Evolutionary conservation across 2,113 vertebrate species (phyloP), one percentile per base, ranked within the genome.

Genomic region (Callaeas wilsoni): DNA sequence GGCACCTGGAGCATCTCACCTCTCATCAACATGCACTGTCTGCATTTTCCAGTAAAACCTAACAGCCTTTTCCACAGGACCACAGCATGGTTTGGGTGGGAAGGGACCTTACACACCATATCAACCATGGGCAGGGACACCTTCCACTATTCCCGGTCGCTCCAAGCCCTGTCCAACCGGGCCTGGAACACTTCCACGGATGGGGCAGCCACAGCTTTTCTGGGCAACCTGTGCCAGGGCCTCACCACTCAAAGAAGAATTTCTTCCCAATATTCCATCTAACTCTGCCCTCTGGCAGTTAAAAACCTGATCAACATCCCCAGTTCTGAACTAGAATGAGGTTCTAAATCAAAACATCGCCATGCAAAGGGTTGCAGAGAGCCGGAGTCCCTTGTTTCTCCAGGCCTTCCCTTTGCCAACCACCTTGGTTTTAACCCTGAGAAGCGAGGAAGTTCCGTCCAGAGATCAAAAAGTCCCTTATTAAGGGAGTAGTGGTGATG

Each of bases 71-170:
- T 46, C 33, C 64, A 41, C 0, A 35, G 26, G 9, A 56, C 16
- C 67, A 26, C 4, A 49, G 63, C 41, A 29, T 16, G 10, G 4
- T n/a, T 56, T 77, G 23, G 18, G 10, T 26, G 44, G 37, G 14
- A 84, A 91, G 11, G 5, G 10, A 22, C 30, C 21, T 57, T 23
- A 33, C 47, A 64, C 10, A 9, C 2, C 26, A n/a, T 1, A 12
- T 1, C 7, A 8, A 4, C 26, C 30, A 19, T 1, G 1, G 15
- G 13, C 46, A 90, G 15, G 32, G 75, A 32, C 12, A 21, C 6
- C 4, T 39, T 11, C 27, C 14, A 8, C 33, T 1, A 10, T 0
- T 0, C 4, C 41, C 63, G 6, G 7, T 0, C 50, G 33, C 17
- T 14, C 56, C 18, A 37, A 67, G 25, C 35, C 23, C n/a, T 0